Base-by-base conservation (phyloP, 1,140 invertebrate genomes). In the Drosophila ironensis region DNA sequence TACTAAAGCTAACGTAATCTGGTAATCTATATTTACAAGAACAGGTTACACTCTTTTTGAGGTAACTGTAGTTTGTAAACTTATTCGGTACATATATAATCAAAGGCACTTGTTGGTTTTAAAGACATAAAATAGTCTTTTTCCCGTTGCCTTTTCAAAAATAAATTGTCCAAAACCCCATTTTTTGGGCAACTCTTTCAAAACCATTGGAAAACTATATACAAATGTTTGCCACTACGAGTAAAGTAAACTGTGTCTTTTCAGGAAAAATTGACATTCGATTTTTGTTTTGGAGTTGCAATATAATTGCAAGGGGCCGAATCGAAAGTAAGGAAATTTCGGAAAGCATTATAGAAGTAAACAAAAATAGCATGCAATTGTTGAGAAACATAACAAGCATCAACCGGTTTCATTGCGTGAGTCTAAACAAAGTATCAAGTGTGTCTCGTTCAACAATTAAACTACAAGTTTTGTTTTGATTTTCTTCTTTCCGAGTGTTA, bases 251-350 rank as follows among this genome's bases (percentile, higher is more conserved):
- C 37, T 67, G 20, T 28, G 16, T 17, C 56, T 41, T 17, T 44
- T 59, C 42, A 57, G 37, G 37, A 72, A 84, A 86, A 75, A 86
- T 86, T 86, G 80, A 86, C 80, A 86, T 86, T 86, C 80, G 80
- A 75, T 73, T 24, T 60, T 27, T 66, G 28, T 70, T 74, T 60
- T 19, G n/a, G 19, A 28, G 42, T 44, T 45, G 50, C 24, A 54
- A 37, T 33, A 68, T 56, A 14, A 38, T 24, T 22, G 30, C 41
- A 28, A 38, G 19, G 48, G 33, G 27, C 53, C 50, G 51, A 73
- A 68, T 77, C 22, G 17, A 44, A 74, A 46, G 27, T 19, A 69
- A 78, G 63, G 48, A 24, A 77, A 20, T 14, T 56, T 56, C 25
- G 35, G 53, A 57, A 68, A 76, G 67, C 60, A 54, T 33, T 42